Percentiles rank a stretch among this genome's conserved stretches.
Conservation (phyloP, 2,797 vertebrate species). For the Anas bahamensis region DNA sequence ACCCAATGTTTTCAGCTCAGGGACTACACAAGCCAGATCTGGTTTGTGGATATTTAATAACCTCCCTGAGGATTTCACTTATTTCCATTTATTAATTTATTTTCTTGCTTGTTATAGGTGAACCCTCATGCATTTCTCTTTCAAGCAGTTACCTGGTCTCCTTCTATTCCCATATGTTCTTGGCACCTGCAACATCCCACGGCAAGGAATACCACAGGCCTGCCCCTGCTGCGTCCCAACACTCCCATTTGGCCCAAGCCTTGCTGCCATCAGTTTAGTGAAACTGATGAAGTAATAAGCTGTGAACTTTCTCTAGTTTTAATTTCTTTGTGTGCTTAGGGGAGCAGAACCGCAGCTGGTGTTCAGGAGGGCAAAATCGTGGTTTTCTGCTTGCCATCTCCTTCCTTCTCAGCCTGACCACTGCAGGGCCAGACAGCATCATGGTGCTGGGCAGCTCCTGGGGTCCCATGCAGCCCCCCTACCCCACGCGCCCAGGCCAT, state of each 20-base stretch:
- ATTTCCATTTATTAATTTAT: not conserved
- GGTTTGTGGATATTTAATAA: not conserved
- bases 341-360: not conserved
- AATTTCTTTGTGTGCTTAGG: not conserved
- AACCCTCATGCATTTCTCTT: not conserved
- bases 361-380: not conserved
- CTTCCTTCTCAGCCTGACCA: not conserved
- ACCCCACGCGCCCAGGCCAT: fast-evolving
- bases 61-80: not conserved
- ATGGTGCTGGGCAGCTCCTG: not conserved
- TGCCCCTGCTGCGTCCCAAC: not conserved
- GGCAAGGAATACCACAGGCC: not conserved
- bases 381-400: too few relatives aligned
- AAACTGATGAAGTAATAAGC: not conserved
- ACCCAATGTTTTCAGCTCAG: not conserved
- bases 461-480: not conserved
- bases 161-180: not conserved
- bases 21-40: not conserved
- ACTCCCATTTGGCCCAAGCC: not conserved
- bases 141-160: not conserved
- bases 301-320: not conserved
- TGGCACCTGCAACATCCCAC: not conserved
- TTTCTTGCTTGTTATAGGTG: not conserved
- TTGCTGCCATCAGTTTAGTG: not conserved
- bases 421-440: too few relatives aligned